Evolutionary conservation across 2,797 vertebrate species (phyloP).

Genomic region (Aldrovandia affinis): DNA sequence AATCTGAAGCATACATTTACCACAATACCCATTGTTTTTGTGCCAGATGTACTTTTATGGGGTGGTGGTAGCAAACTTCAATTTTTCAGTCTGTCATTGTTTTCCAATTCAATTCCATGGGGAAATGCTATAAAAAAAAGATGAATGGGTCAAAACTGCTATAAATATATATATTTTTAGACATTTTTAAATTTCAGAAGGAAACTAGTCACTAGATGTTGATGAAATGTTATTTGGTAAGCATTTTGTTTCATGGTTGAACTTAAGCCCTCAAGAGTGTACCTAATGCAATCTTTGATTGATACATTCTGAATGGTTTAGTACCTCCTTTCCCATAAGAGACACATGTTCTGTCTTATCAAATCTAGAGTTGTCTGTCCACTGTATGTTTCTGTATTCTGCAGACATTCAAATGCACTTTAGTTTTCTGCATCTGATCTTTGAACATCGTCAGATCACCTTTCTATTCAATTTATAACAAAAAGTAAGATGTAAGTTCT

Average conservation of each 20-base stretch:
- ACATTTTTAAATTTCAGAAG: background rate
- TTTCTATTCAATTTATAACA: slow-evolving; percentile 36
- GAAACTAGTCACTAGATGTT: background rate
- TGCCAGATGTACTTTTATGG: background rate
- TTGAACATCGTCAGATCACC: background rate
- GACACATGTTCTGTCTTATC: background rate
- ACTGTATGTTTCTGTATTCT: slow-evolving; percentile 32
- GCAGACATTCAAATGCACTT: slow-evolving; percentile 41
- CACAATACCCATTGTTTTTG: background rate
- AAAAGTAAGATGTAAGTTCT: slow-evolving; percentile 66
- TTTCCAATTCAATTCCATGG: background rate
- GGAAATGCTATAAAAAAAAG: background rate
- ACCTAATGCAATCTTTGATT: background rate
- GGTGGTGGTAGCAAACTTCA: background rate
- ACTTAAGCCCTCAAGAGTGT: background rate
- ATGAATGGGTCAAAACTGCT: background rate
- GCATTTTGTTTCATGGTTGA: background rate
- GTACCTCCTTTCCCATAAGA: background rate
- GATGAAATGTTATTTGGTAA: slow-evolving; percentile 1
- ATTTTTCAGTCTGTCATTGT: background rate
- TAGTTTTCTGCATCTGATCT: slow-evolving; percentile 51
- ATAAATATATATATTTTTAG: background rate
- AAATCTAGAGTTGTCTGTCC: slow-evolving; percentile 20
- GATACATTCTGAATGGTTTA: background rate
- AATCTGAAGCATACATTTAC: background rate